Conservation (phyloP, 2,888 invertebrate species). For the Lacanobia wlatinum region DNA sequence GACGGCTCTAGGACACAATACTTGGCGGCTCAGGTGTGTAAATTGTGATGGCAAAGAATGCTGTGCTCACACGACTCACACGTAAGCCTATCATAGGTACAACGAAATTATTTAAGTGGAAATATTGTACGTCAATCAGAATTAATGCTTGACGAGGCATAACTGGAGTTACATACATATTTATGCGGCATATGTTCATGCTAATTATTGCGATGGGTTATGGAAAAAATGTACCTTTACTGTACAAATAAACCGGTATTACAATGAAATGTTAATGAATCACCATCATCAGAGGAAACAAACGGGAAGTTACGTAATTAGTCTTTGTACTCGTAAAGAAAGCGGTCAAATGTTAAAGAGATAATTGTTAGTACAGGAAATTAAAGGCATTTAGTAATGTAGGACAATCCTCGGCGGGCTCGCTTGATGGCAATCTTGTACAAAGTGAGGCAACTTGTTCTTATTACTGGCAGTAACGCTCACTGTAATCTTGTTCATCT, state of each 20-base stretch:
- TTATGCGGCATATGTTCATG: slow-evolving; percentile 22
- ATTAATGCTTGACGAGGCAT: slow-evolving; percentile 32
- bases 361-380: slow-evolving; percentile 90
- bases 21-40: slow-evolving; percentile 77
- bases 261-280: slow-evolving; percentile 45
- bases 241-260: slow-evolving; percentile 13
- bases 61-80: slow-evolving; percentile 43
- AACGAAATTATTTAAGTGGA: slow-evolving; percentile 45
- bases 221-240: slow-evolving; percentile 20
- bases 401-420: slow-evolving; percentile 78
- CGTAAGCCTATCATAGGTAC: slow-evolving; percentile 42
- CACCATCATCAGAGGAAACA: slow-evolving; percentile 55
- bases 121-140: slow-evolving; percentile 43
- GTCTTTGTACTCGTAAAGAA: slow-evolving; percentile 83
- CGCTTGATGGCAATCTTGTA: slow-evolving; percentile 69
- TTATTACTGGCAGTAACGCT: slow-evolving; percentile 62
- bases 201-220: slow-evolving; percentile 15
- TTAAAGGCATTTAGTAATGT: slow-evolving; percentile 88
- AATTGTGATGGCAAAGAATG: slow-evolving; percentile 70
- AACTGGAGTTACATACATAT: slow-evolving; percentile 20
- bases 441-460: slow-evolving; percentile 61
- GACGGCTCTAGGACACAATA: slow-evolving; percentile 80
- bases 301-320: slow-evolving; percentile 82
- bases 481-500: slow-evolving; percentile 68
- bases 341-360: slow-evolving; percentile 90